Base-by-base conservation (phyloP, 2,113 vertebrate species). In the Nerophis lumbriciformis region DNA sequence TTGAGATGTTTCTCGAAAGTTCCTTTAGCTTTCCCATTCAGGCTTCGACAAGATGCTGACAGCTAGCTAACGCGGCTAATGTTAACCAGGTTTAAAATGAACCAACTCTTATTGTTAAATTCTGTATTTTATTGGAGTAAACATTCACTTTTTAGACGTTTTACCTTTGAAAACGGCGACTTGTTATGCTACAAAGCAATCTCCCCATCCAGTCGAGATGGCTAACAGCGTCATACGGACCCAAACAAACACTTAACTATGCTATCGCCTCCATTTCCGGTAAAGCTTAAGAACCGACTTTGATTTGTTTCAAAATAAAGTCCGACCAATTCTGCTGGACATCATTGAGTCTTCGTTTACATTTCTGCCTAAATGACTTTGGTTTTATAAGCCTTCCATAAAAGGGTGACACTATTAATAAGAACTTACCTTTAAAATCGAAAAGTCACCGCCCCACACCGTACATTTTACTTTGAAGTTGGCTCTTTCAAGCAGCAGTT, bases 251-350 rank as follows among this genome's bases (percentile, higher is more conserved):
- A 37, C n/a, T 45, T 45, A 56, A 15, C n/a, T 16, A 38, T 37
- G 9, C 39, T 15, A 38, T 16, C 10, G 9, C 14, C 38, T 1
- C 37, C 5, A 44, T 65, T 85, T 83, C 82, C 83, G 62, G 76
- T 74, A 85, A 75, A 87, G 76, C 78, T 81, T 79, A 71, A 76
- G 71, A 61, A 67, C 28, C 8, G 66, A 8, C 54, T 8, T 4
- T 28, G 9, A n/a, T 6, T 44, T n/a, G 6, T 44, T 57, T 57
- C 55, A 44, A 57, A 57, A 44, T 59, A 37, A 63, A 63, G 13
- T 19, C 1, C 39, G 28, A 48, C 42, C 1, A 11, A 44, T 44
- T 9, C 9, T 44, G 9, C 7, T 44, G 8, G 9, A 12, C 42
- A 3, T 28, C 28, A 28, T 28, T 28, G 28, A 28, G 9, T 45